These are phyloP conservation scores for Scomber japonicus DNA, from an alignment of 2,113 vertebrate species.

Conservation along the genomic window DNA sequence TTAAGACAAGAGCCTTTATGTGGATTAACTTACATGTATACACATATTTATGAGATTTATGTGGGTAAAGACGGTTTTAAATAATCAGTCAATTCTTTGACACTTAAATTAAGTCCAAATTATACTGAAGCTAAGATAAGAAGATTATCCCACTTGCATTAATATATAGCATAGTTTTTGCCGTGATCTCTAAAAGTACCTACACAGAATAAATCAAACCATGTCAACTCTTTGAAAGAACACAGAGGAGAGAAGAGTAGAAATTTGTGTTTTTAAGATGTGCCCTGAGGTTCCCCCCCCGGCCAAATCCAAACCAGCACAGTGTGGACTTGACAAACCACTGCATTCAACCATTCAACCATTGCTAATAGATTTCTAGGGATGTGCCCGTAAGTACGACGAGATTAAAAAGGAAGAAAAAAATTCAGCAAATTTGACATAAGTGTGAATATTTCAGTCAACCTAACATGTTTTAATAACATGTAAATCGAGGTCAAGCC, in stretches of 20 bases:
- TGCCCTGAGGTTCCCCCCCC: slow-evolving; percentile 2
- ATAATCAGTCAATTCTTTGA: not conserved
- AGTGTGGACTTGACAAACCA: not conserved
- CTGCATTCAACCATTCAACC: not conserved
- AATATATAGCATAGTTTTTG: not conserved
- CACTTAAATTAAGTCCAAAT: not conserved
- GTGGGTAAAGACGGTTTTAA: not conserved
- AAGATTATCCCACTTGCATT: not conserved
- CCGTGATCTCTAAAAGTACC: slow-evolving; percentile 3
- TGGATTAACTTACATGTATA: too few relatives aligned
- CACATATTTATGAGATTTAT: not conserved
- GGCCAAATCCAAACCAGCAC: slow-evolving; percentile 26
- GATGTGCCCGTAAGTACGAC: not conserved
- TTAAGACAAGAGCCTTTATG: too few relatives aligned
- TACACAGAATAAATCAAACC: not conserved
- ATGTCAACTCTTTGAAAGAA: not conserved
- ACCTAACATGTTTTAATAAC: not conserved
- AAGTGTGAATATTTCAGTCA: not conserved
- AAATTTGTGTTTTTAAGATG: slow-evolving; percentile 16
- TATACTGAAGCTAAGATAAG: not conserved
- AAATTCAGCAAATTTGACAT: not conserved
- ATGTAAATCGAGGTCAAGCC: not conserved
- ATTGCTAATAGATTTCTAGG: not conserved
- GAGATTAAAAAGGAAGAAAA: not conserved
- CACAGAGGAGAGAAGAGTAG: not conserved